Conservation (phyloP, 2,888 invertebrate species). For the Calephelis perditalis region DNA sequence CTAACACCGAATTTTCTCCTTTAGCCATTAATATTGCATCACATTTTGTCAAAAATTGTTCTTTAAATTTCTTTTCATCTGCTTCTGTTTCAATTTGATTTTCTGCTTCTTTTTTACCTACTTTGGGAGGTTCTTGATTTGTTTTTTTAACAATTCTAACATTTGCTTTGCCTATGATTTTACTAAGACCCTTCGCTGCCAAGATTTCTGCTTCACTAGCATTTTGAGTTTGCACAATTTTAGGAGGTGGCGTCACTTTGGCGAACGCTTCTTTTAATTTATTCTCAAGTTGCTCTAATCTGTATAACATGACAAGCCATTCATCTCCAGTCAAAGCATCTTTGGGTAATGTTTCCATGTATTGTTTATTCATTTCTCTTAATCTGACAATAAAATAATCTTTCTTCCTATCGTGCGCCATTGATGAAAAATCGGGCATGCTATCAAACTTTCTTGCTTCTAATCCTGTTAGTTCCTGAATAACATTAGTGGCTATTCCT, state of each 20-base stretch:
- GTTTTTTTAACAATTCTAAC: constrained; percentile 33
- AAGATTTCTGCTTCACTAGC: constrained; percentile 64
- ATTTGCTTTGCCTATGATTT: constrained; percentile 61
- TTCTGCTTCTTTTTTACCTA: constrained; percentile 33
- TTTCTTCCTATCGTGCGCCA: constrained; percentile 47
- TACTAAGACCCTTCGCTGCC: constrained; percentile 65
- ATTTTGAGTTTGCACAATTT: constrained; percentile 33
- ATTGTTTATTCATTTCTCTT: constrained; percentile 52
- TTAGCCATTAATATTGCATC: constrained; percentile 58
- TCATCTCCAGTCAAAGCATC: constrained; percentile 55
- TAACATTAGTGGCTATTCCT: constrained; percentile 51
- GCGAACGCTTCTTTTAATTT: constrained; percentile 51
- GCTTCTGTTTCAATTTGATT: constrained; percentile 29
- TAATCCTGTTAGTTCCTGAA: constrained; percentile 58
- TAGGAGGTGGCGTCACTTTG: constrained; percentile 41
- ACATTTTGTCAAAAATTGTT: constrained; percentile 57
- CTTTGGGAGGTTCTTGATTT: constrained; percentile 33
- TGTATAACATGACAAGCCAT: constrained; percentile 62
- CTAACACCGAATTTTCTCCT: constrained; percentile 57
- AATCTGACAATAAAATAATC: constrained; percentile 56
- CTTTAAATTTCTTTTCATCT: constrained; percentile 40
- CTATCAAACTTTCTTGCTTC: constrained; percentile 43
- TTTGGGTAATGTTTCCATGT: constrained; percentile 60
- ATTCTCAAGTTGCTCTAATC: constrained; percentile 53
- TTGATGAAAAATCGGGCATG: constrained; percentile 43